Conservation (phyloP, 2,113 vertebrate genomes). For the Calypte anna region DNA sequence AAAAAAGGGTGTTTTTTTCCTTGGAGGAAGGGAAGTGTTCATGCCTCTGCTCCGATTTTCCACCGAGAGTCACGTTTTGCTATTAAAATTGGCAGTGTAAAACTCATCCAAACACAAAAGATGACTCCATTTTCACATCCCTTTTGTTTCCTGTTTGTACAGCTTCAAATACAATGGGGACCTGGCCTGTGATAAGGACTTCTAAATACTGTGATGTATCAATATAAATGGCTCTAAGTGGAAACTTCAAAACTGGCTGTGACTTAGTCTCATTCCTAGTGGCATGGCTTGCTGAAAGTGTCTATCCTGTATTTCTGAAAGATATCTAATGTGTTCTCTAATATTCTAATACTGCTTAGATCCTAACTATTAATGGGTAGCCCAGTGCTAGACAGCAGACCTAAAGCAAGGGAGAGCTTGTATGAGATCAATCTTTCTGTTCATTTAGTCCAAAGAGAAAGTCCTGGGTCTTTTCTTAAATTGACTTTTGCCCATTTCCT, state of each 20-base stretch:
- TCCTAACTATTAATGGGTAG: not conserved
- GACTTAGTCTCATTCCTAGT: not conserved
- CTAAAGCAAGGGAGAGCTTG: not conserved
- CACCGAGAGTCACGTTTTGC: not conserved
- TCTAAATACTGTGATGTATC: not conserved
- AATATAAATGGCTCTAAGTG: not conserved
- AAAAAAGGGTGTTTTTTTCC: accelerated
- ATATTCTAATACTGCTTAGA: not conserved
- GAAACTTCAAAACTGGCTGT: not conserved
- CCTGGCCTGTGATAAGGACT: not conserved
- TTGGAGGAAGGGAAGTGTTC: not conserved
- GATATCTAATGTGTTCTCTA: not conserved
- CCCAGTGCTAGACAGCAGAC: not conserved
- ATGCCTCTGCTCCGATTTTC: not conserved
- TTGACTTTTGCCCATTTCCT: not conserved
- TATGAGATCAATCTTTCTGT: not conserved
- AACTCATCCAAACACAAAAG: not conserved
- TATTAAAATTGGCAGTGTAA: not conserved
- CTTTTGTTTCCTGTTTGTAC: not conserved
- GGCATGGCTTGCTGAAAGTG: not conserved
- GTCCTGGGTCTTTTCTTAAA: not conserved
- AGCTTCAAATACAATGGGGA: accelerated
- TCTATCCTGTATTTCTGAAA: not conserved
- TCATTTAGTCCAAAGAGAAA: not conserved
- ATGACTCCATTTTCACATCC: not conserved